Conservation (phyloP, 2,113 vertebrate genomes). For the Heloderma charlesbogerti region DNA sequence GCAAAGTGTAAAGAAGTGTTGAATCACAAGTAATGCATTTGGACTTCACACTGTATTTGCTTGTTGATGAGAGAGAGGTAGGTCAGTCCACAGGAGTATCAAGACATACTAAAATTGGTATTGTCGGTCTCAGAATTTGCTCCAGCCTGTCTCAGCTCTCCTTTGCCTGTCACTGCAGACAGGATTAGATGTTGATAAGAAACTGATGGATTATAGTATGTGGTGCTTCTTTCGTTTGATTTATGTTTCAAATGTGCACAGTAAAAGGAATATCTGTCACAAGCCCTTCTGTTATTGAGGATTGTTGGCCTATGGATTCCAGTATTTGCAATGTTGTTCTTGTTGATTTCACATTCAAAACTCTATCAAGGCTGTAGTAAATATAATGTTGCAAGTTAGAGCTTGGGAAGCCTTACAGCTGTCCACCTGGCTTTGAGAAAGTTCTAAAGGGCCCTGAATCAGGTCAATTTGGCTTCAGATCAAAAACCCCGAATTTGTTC, state of each 20-base stretch:
- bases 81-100: fast-evolving
- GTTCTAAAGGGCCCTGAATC: neutral
- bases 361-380: neutral
- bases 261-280: neutral
- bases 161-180: neutral
- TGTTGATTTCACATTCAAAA: neutral
- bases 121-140: neutral
- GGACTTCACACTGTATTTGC: fast-evolving
- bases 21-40: neutral
- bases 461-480: neutral
- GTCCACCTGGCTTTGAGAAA: neutral
- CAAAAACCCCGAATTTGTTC: neutral
- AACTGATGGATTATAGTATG: neutral
- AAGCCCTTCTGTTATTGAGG: neutral
- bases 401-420: neutral
- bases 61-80: neutral
- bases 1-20: neutral
- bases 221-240: neutral
- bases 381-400: neutral
- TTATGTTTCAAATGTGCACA: neutral
- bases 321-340: neutral
- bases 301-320: neutral
- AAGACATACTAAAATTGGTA: neutral
- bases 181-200: neutral
- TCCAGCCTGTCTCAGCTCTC: neutral